These are phyloP conservation scores for Sterrhoptilus dennistouni DNA, from an alignment of 2,113 vertebrate species.

Conservation along the genomic window DNA sequence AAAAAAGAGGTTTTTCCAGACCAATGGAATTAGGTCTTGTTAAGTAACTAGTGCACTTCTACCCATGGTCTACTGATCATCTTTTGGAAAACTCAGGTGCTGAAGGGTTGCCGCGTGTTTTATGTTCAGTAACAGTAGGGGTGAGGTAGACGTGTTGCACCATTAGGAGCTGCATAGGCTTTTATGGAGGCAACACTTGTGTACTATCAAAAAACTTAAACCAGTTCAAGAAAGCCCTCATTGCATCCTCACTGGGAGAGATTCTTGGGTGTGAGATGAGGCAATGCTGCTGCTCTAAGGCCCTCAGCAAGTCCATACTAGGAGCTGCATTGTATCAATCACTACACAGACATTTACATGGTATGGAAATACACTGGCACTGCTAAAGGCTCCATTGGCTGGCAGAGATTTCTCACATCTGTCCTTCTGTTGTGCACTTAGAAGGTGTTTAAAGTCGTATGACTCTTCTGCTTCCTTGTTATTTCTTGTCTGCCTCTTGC, in stretches of 20 bases:
- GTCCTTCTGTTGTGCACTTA: background rate
- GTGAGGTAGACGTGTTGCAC: background rate
- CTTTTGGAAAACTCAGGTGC: background rate
- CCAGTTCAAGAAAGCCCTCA: background rate
- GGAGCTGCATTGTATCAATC: background rate
- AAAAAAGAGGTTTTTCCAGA: background rate
- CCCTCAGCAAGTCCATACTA: background rate
- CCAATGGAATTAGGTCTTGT: background rate
- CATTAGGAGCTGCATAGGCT: background rate
- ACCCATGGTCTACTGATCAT: background rate
- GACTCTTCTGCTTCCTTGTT: background rate
- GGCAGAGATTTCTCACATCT: background rate
- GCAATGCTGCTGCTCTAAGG: background rate
- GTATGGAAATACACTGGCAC: background rate
- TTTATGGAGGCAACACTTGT: background rate
- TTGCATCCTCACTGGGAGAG: background rate
- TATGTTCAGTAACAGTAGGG: background rate
- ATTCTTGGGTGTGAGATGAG: background rate
- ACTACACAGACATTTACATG: background rate
- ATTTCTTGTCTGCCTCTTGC: background rate
- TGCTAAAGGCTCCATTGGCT: background rate
- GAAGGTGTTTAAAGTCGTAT: background rate
- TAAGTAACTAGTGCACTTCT: background rate
- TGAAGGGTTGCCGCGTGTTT: background rate
- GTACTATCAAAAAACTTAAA: background rate